Evolutionary conservation across 2,113 vertebrate genomes (phyloP).

Genomic region (Nyctibius bracteatus): DNA sequence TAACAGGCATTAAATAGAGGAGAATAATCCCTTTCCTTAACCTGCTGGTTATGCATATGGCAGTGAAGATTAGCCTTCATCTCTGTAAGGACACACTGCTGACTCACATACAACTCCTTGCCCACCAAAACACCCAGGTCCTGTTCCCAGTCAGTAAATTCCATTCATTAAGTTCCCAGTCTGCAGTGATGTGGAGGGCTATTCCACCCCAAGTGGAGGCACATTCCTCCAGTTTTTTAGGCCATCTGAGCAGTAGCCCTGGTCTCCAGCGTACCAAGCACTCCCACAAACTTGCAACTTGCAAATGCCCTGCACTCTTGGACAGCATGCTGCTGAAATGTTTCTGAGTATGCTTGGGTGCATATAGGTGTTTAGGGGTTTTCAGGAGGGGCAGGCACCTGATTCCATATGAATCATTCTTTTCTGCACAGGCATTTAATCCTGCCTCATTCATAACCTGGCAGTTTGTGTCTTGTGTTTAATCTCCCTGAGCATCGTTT

Average conservation of each 20-base stretch:
- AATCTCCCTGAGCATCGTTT: background rate
- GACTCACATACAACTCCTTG: background rate
- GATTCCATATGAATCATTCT: background rate
- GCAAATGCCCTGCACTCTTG: no score
- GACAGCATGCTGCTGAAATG: background rate
- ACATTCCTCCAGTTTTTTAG: background rate
- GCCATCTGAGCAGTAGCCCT: background rate
- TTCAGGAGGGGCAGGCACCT: background rate
- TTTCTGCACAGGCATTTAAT: background rate
- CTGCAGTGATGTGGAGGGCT: background rate
- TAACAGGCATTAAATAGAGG: background rate
- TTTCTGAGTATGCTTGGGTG: background rate
- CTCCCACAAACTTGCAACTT: background rate
- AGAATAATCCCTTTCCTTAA: background rate
- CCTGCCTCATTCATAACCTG: background rate
- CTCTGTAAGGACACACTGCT: background rate
- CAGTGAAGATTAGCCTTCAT: background rate
- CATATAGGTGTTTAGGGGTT: background rate
- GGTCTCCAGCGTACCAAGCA: background rate
- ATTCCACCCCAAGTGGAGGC: background rate
- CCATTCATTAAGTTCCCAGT: background rate
- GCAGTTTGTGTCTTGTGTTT: background rate
- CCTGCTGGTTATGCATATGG: background rate
- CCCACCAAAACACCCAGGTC: background rate
- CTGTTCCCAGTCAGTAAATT: background rate